phyloP scores from a whole-genome alignment of 1,140 invertebrate genomes.

The Epicauta chinensis region DNA sequence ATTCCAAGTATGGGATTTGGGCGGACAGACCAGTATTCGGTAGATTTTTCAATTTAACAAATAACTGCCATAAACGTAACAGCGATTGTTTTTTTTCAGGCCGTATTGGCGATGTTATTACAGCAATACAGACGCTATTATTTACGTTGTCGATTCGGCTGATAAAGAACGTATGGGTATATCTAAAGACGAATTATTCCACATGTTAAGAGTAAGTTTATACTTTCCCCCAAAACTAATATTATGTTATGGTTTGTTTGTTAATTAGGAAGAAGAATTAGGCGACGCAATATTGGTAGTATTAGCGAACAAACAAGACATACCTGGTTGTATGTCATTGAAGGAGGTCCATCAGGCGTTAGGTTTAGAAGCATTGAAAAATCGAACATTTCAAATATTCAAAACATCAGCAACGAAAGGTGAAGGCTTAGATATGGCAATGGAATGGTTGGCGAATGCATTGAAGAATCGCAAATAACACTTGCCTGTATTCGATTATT shows the following conservation, averaged over 20 bases:
- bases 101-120: conserved; percentile 99
- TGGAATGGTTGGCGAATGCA: conserved; percentile 96
- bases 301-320: conserved; percentile 99
- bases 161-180: conserved; percentile 98
- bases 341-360: conserved; percentile 96
- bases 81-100: conserved; percentile 50
- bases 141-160: conserved; percentile 98
- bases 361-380: conserved; percentile 89
- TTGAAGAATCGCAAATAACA: conserved; percentile 79
- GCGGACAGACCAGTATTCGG: conserved; percentile 91
- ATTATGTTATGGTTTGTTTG: no score
- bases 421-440: conserved; percentile 96
- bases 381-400: conserved; percentile 99
- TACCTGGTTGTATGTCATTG: conserved; percentile 92
- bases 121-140: conserved; percentile 99
- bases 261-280: conserved; percentile 87
- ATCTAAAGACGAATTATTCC: conserved; percentile 95
- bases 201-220: conserved; percentile 79
- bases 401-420: conserved; percentile 98
- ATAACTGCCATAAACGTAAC: neutral
- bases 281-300: conserved; percentile 92
- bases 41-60: conserved; percentile 22
- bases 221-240: no score
- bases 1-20: conserved; percentile 98
- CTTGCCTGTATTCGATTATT: conserved; percentile 8